These are phyloP conservation scores for Endomychus coccineus DNA, from an alignment of 2,888 invertebrate species.

Conservation along the genomic window DNA sequence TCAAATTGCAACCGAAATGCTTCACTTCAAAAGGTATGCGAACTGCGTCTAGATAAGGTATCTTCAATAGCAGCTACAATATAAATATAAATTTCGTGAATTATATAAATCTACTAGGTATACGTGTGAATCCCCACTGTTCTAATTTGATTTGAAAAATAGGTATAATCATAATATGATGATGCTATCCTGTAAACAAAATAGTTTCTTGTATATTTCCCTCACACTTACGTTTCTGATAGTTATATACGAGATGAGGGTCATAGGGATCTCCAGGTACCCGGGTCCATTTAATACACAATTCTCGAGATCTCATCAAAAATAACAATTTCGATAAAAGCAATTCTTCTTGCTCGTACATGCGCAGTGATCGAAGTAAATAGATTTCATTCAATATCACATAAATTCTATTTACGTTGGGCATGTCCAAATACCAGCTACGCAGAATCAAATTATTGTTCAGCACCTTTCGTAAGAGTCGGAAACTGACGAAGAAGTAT, in stretches of 20 bases:
- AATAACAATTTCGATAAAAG: slow-evolving; percentile 58
- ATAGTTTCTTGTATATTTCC: no score
- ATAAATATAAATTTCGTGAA: no score
- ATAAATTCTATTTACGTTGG: slow-evolving; percentile 31
- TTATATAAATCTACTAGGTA: no score
- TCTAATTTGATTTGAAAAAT: no score
- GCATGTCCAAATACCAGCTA: slow-evolving; percentile 30
- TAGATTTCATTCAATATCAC: slow-evolving; percentile 33
- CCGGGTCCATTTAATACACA: slow-evolving; percentile 29
- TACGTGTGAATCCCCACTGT: no score
- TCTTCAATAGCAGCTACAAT: no score
- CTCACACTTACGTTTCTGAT: no score
- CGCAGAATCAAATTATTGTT: slow-evolving; percentile 13
- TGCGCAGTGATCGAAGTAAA: slow-evolving; percentile 49
- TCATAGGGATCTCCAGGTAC: slow-evolving; percentile 14
- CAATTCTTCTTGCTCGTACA: slow-evolving; percentile 55
- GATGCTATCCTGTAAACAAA: no score
- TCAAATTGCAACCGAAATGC: no score
- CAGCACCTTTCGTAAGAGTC: slow-evolving; percentile 48
- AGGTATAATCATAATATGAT: no score
- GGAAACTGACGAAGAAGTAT: slow-evolving; percentile 54
- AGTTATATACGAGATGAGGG: slow-evolving; percentile 14
- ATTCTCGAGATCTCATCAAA: slow-evolving; percentile 53
- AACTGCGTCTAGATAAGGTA: no score
- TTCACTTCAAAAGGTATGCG: no score